Evolutionary conservation across 1,140 invertebrate genomes (phyloP), one percentile per base, ranked within the genome.

Genomic region (Leptopilina clavipes): DNA sequence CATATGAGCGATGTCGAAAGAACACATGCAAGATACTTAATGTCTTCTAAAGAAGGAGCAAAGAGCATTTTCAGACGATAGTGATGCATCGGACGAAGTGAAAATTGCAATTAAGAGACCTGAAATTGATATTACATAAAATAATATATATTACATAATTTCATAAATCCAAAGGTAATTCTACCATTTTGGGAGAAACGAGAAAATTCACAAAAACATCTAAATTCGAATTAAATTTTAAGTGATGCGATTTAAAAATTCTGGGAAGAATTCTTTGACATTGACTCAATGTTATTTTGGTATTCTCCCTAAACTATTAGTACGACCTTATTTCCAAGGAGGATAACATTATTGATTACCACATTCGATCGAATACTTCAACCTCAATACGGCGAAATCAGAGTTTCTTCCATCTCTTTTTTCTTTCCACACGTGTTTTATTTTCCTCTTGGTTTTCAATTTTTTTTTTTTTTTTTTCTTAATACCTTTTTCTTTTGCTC

Each of bases 21-120:
- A n/a, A n/a, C n/a, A n/a, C 78, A 76, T 78, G 81, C 79, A 65
- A 79, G 79, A 82, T 82, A 74, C 75, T 85, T 86, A 86, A 81
- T 81, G 76, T 76, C 43, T 65, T 72, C 72, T 72, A 31, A 31
- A 56, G 31, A 72, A 43, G 54, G 70, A 74, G 74, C 70, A 74
- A 81, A 79, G 76, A 79, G 74, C 76, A 77, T 82, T 80, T 25
- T 5, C 22, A 22, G 56, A 19, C 11, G 56, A 59, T 12, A 59
- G 54, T 12, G 19, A 59, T 59, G 56, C 56, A 59, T 59, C 14
- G 31, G 25, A 65, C 25, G 22, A 65, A 31, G 22, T 65, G 22
- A 65, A 65, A 31, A 65, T 65, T 25, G 59, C 59, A 65, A 31
- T 37, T 52, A 59, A 40, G 43, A 75, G 59, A 75, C 22, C 75